Percentiles rank a stretch among this genome's conserved stretches.
These are phyloP conservation scores for Piprites chloris DNA, from an alignment of 2,113 vertebrate genomes.

Conservation along the genomic window DNA sequence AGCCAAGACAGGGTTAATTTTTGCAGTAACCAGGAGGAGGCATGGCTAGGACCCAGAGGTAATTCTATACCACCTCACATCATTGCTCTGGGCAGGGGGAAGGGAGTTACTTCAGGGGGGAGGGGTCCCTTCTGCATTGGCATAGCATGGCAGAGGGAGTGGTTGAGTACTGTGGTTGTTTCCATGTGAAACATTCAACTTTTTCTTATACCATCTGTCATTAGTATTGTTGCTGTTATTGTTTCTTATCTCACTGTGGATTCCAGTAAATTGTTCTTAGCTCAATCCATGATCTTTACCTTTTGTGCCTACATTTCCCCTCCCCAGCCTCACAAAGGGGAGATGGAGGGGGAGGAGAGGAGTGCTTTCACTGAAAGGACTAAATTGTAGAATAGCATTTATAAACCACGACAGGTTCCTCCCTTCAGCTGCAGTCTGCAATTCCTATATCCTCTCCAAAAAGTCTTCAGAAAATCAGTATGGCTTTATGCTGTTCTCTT, in stretches of 20 bases:
- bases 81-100: neutral
- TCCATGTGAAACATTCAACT: neutral
- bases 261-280: neutral
- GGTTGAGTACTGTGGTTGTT: neutral
- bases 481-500: neutral
- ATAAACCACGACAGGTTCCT: neutral
- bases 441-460: neutral
- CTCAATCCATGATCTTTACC: neutral
- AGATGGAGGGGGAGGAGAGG: neutral
- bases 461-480: neutral
- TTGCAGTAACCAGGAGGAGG: neutral
- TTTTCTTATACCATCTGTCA: neutral
- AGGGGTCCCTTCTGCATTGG: neutral
- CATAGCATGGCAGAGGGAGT: neutral
- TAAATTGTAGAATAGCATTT: neutral
- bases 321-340: neutral
- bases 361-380: neutral
- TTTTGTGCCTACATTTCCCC: neutral
- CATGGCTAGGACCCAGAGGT: neutral
- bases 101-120: neutral
- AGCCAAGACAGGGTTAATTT: neutral
- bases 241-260: neutral
- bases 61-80: neutral
- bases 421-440: neutral
- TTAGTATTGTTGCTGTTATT: neutral